These are phyloP conservation scores for Aegypius monachus DNA, from an alignment of 2,113 vertebrate genomes.

Conservation along the genomic window DNA sequence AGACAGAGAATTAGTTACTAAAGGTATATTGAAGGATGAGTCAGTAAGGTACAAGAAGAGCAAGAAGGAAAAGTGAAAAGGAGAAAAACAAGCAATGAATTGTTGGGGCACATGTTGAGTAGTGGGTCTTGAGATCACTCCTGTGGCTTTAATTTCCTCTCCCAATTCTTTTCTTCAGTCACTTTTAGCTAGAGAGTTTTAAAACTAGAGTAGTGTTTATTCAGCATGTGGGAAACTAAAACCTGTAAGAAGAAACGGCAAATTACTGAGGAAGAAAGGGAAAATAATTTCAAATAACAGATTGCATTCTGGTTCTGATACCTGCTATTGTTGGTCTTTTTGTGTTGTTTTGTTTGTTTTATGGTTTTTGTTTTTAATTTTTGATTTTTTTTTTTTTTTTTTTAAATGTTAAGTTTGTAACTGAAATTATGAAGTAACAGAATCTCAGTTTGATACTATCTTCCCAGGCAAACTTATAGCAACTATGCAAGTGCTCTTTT, in stretches of 20 bases:
- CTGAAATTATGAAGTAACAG: neutral
- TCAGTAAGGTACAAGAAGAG: neutral
- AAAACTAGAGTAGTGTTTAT: neutral
- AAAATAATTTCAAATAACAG: neutral
- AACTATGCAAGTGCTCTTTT: slow-evolving; percentile 31
- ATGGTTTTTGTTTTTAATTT: neutral
- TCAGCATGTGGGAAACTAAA: neutral
- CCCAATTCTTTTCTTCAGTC: neutral
- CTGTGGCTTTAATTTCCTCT: slow-evolving; percentile 1
- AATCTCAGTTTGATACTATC: slow-evolving; percentile 29
- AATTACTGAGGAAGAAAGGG: neutral
- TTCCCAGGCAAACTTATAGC: slow-evolving; percentile 26
- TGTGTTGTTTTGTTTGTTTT: neutral
- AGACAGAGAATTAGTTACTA: neutral
- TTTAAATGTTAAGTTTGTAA: neutral
- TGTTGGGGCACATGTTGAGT: neutral
- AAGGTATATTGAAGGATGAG: neutral
- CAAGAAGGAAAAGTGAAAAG: neutral
- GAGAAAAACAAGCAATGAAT: neutral
- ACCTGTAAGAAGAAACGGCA: neutral
- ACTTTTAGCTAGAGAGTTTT: neutral
- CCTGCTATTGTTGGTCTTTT: neutral
- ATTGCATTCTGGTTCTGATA: neutral
- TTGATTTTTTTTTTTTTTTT: neutral
- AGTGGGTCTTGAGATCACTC: neutral